These are phyloP conservation scores for Emydoidea blandingii DNA, from an alignment of 2,797 vertebrate genomes.

Conservation along the genomic window DNA sequence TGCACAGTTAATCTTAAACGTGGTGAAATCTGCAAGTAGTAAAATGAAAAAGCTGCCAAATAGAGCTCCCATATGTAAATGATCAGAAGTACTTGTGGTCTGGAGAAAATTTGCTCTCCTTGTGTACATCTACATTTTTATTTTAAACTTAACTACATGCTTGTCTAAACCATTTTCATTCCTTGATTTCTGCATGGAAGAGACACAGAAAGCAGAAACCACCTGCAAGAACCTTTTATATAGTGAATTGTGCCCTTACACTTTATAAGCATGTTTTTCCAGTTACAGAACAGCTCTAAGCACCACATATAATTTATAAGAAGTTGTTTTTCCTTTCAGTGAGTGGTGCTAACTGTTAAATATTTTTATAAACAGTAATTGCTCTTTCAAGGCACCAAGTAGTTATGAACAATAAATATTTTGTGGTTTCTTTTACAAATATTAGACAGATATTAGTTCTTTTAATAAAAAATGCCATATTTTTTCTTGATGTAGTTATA, in stretches of 20 bases:
- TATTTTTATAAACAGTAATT: not conserved
- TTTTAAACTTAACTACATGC: not conserved
- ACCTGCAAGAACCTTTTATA: not conserved
- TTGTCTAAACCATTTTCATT: not conserved
- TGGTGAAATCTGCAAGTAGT: not conserved
- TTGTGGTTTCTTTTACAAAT: not conserved
- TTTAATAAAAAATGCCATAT: not conserved
- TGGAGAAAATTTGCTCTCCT: not conserved
- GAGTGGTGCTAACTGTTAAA: not conserved
- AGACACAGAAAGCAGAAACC: constrained; percentile 6
- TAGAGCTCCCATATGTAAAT: not conserved
- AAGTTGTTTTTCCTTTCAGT: not conserved
- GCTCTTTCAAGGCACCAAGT: not conserved
- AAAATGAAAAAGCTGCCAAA: not conserved
- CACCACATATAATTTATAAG: not conserved
- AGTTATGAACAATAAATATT: not conserved
- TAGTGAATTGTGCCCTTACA: not conserved
- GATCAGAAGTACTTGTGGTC: not conserved
- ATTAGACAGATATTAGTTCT: not conserved
- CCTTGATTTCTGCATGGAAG: not conserved
- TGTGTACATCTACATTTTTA: not conserved
- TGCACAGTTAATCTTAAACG: not conserved
- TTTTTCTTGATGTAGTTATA: not conserved
- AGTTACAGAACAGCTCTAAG: not conserved
- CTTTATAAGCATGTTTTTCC: not conserved